Conservation (phyloP, 2,797 vertebrate genomes). For the Hephaestus fuliginosus region DNA sequence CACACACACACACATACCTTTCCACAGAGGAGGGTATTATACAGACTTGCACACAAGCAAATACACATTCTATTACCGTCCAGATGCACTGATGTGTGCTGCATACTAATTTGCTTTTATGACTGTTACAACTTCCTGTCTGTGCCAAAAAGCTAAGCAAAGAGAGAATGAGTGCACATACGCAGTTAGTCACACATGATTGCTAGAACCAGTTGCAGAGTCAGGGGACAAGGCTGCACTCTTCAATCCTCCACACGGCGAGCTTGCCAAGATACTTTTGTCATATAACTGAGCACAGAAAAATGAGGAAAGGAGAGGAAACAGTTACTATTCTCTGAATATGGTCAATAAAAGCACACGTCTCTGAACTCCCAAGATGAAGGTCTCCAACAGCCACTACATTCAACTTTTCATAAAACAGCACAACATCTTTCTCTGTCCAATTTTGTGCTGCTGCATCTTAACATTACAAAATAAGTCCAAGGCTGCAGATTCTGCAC, state of each 20-base stretch:
- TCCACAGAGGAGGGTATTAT: conserved; percentile 14
- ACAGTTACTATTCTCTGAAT: conserved; percentile 7
- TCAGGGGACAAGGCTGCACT: neutral
- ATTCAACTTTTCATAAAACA: conserved; percentile 6
- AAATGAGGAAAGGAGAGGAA: neutral
- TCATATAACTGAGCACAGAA: neutral
- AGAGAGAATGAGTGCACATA: neutral
- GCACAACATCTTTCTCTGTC: neutral
- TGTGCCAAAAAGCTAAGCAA: conserved; percentile 37
- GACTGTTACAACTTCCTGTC: conserved; percentile 37
- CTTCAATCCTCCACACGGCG: neutral
- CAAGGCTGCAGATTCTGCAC: neutral
- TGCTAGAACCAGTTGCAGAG: conserved; percentile 2
- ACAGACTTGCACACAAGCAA: conserved; percentile 26
- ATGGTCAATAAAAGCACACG: conserved; percentile 7
- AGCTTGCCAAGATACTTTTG: neutral
- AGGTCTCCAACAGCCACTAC: neutral
- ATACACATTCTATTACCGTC: conserved; percentile 27
- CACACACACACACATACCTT: conserved; percentile 14
- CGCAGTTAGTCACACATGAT: conserved; percentile 7
- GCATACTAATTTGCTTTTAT: conserved; percentile 51
- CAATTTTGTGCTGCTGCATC: neutral
- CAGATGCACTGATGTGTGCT: conserved; percentile 6
- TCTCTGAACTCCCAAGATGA: neutral
- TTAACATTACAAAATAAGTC: neutral